Conservation (phyloP, 2,797 vertebrate genomes). For the Hybognathus amarus region DNA sequence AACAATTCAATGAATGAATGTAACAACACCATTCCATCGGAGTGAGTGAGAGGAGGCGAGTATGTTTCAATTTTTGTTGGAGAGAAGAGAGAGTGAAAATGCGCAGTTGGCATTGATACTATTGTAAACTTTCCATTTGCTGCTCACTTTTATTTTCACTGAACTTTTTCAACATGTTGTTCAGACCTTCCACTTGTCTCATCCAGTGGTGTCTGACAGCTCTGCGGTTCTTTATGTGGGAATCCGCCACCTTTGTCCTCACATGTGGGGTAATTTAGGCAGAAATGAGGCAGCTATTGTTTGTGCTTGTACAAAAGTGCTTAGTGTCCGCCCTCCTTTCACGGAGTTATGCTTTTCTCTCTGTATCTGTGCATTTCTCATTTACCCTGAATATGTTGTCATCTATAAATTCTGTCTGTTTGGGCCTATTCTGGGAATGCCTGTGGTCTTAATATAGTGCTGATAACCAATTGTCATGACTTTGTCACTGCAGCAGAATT, state of each 20-base stretch:
- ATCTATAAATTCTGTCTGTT: conserved; percentile 16
- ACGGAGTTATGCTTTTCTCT: not conserved
- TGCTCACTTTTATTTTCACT: not conserved
- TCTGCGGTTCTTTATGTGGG: conserved; percentile 36
- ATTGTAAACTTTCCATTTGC: not conserved
- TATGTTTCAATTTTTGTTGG: too few relatives aligned
- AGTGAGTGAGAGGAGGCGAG: too few relatives aligned
- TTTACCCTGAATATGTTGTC: not conserved
- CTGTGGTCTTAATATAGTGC: not conserved
- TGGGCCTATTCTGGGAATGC: not conserved
- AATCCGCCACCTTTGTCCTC: conserved; percentile 30
- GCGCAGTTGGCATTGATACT: too few relatives aligned
- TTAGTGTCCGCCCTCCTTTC: conserved; percentile 34
- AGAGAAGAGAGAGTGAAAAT: too few relatives aligned
- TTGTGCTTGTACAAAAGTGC: conserved; percentile 55
- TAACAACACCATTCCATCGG: too few relatives aligned
- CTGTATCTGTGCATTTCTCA: conserved; percentile 11
- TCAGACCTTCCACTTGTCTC: not conserved
- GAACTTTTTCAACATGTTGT: not conserved
- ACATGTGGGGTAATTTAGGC: conserved; percentile 44
- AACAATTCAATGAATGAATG: too few relatives aligned
- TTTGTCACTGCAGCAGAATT: not conserved
- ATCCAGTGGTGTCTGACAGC: not conserved
- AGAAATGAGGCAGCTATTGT: conserved; percentile 46
- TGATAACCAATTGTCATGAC: not conserved